Evolutionary conservation across 2,888 invertebrate species (phyloP), one percentile per base, ranked within the genome.

Genomic region (Amiota minor): DNA sequence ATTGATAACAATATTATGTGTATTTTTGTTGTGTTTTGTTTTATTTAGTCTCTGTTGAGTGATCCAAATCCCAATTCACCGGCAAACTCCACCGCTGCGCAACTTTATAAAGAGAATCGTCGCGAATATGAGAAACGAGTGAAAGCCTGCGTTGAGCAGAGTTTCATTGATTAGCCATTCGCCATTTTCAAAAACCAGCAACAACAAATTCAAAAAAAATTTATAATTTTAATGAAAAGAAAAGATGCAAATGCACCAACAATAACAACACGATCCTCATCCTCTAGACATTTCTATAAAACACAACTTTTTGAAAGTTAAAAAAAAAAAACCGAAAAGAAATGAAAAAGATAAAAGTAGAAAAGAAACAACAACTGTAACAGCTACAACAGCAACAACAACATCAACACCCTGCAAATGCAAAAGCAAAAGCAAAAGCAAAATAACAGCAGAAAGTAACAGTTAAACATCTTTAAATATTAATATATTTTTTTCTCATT

Each of bases 61-160:
- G 99, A 99, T 92, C 99, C 99, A 78, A 99, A 99, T 92, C 99
- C 99, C 82, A 99, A 99, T 92, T 98, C 98, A 84, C 99, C 99
- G 88, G 99, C 99, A 85, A 99, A 99, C 91, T 98, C 98, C 85
- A 96, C 98, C 94, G 99, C 99, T 88, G 99, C 99, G 83, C 98
- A 99, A 92, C 93, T 99, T 88, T 99, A 99, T 92, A 98, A 98
- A 93, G 98, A 99, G 91, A 99, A 99, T 91, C 94, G 98, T 88
- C 93, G 99, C 88, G 99, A 99, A 92, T 99, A 99, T 91, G 98
- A 99, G 92, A 99, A 99, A 92, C 94, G 98, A 92, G 99, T 99
- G 89, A 97, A 98, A 93, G 97, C 97, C 89, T 98, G 98, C 91
- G 99, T 99, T 90, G 99, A 99, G 93, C 98, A 98, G 92, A 98